Base-by-base conservation (phyloP, 2,888 invertebrate genomes). In the Scrobipalpa atriplicella region DNA sequence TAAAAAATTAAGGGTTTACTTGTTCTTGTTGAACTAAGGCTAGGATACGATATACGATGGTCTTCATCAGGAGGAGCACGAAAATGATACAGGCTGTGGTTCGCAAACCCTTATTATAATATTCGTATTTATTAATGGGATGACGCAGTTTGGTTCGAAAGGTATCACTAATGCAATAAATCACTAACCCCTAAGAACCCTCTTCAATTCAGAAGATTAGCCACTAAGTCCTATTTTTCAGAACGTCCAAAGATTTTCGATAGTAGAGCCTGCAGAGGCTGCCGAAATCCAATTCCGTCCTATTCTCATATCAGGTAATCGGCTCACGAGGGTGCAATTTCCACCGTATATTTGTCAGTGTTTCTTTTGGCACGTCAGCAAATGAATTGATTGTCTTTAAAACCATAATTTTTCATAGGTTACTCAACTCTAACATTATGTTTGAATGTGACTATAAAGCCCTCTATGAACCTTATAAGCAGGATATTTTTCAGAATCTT, bases 291-390 rank as follows among this genome's bases (percentile, higher is more conserved):
- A 86, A 88, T 89, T 87, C 78, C 79, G 76, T 69, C 75, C 74
- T 78, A 81, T 81, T 84, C 85, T 82, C 85, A 85, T 86, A 84
- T 84, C 81, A 82, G 79, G 84, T 88, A 85, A 89, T 87, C 87
- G 85, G 83, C 82, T 86, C 80, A 78, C 38, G 52, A 18, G 73
- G 77, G 79, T 83, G 84, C 85, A 81, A 82, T 82, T 78, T 79
- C 77, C 71, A 73, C 65, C 62, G 68, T 75, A 73, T 74, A 74
- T 75, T 78, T 73, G 74, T 73, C 73, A 71, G 72, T 75, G 71
- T 77, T 73, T 75, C 51, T 38, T 36, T 72, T 74, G 39, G 39
- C 54, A 61, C 67, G 21, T 52, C 39, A 13, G 11, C 19, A 66
- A 47, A 43, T 10, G 19, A 62, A 63, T 29, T 56, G 36, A 54